Evolutionary conservation across 2,113 vertebrate species (phyloP).

Genomic region (Struthidea cinerea): DNA sequence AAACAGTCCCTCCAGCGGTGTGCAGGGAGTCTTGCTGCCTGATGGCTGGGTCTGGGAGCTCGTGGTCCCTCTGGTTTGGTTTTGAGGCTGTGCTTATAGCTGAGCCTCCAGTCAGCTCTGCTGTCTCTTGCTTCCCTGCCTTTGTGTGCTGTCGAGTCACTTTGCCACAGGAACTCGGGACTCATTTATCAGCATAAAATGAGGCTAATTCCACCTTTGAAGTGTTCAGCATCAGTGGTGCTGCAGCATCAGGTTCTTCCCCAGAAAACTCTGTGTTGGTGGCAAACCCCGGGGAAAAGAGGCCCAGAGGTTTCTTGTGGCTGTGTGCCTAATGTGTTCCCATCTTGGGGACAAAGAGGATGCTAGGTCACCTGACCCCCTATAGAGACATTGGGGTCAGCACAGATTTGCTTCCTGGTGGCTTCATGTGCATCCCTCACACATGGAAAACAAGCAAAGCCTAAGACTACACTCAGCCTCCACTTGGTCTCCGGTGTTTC

Average conservation of each 20-base stretch:
- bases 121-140: background rate
- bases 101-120: background rate
- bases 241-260: background rate
- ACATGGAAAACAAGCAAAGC: background rate
- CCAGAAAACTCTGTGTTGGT: background rate
- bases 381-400: background rate
- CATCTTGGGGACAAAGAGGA: background rate
- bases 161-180: background rate
- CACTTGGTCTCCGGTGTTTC: background rate
- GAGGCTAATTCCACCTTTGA: background rate
- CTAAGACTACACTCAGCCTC: rapidly evolving
- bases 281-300: background rate
- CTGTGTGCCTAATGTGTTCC: background rate
- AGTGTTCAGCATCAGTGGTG: background rate
- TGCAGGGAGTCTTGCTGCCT: background rate
- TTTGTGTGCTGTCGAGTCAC: rapidly evolving
- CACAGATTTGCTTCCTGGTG: background rate
- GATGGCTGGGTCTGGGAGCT: background rate
- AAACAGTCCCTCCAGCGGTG: rapidly evolving
- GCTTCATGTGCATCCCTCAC: background rate
- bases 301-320: background rate
- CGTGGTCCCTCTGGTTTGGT: background rate
- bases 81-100: background rate
- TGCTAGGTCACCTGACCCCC: background rate
- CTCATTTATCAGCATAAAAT: background rate